Percentiles rank a stretch among this genome's conserved stretches.
These are phyloP conservation scores for Cacatua alba DNA, from an alignment of 2,113 vertebrate genomes.

Conservation along the genomic window DNA sequence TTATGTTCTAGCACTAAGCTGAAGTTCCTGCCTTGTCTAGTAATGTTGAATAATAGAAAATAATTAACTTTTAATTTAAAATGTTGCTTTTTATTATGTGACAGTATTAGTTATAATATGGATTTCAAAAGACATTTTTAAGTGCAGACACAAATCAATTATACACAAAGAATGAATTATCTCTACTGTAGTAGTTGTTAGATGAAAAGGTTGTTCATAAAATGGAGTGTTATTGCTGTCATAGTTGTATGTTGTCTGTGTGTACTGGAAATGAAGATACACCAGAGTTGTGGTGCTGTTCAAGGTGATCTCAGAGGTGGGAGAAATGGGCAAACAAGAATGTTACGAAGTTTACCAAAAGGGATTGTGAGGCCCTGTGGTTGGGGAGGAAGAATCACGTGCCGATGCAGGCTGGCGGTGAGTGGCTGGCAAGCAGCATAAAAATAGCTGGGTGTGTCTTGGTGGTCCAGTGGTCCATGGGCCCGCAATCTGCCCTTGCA, in stretches of 20 bases:
- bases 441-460: background rate
- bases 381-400: background rate
- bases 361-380: background rate
- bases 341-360: fast-evolving
- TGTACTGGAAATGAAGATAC: background rate
- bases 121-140: conserved; percentile 71
- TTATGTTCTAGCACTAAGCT: conserved; percentile 45
- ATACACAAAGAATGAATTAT: conserved; percentile 66
- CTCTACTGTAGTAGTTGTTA: conserved; percentile 32
- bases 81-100: conserved; percentile 68
- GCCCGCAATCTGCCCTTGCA: background rate
- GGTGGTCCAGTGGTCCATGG: background rate
- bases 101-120: conserved; percentile 66
- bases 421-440: fast-evolving
- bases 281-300: background rate
- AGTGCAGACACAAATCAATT: conserved; percentile 71
- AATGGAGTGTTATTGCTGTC: background rate
- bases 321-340: background rate
- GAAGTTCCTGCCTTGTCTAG: conserved; percentile 58
- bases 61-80: conserved; percentile 72
- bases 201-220: conserved; percentile 20
- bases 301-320: background rate
- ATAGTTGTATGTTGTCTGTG: background rate
- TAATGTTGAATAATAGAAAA: conserved; percentile 72
- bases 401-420: background rate